phyloP scores from a whole-genome alignment of 1,140 invertebrate genomes.

The Drosophila nebulosa region DNA sequence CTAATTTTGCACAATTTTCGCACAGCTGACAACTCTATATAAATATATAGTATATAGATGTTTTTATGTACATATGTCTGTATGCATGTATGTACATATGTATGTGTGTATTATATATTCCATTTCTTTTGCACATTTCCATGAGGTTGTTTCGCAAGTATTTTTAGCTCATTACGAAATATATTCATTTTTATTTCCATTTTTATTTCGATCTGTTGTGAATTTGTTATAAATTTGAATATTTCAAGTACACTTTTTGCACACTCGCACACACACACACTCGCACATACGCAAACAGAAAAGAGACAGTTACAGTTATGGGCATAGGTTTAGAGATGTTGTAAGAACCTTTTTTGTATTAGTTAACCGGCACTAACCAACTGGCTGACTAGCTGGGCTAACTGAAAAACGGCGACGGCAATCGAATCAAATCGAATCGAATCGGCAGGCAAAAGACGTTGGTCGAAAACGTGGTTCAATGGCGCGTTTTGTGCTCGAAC shows the following conservation, averaged over 20 bases:
- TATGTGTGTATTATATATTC: conserved; percentile 17
- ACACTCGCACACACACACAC: not conserved
- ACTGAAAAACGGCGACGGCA: not conserved
- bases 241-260: not conserved
- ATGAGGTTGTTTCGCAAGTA: conserved; percentile 38
- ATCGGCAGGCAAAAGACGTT: not conserved
- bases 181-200: conserved; percentile 2
- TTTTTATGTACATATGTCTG: not conserved
- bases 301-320: not conserved
- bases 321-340: not conserved
- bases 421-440: no score
- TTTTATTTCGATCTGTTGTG: not conserved
- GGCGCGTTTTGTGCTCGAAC: conserved; percentile 19
- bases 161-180: conserved; percentile 72
- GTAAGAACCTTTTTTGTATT: not conserved
- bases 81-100: conserved; percentile 21
- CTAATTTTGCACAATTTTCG: conserved; percentile 28
- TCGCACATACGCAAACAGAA: not conserved
- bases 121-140: conserved; percentile 58
- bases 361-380: not conserved
- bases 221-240: not conserved
- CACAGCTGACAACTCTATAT: not conserved
- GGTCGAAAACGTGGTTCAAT: not conserved
- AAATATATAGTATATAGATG: not conserved
- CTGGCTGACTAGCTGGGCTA: not conserved